Conservation (phyloP, 2,888 invertebrate species). For the Torymus texanus region DNA sequence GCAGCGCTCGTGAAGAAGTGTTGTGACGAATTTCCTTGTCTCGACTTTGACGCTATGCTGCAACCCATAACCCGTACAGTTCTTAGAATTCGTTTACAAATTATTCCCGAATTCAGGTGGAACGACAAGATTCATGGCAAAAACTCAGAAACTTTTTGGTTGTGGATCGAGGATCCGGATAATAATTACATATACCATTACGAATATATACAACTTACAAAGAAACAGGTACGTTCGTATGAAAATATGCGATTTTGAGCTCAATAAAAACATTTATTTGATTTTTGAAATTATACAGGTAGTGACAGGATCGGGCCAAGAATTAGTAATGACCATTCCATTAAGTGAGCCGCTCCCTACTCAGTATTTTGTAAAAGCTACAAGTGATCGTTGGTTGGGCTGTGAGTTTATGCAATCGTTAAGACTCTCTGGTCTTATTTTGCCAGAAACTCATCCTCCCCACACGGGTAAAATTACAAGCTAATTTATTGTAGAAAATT, state of each 20-base stretch:
- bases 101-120: constrained; percentile 88
- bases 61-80: constrained; percentile 98
- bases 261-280: not conserved
- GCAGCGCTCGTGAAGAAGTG: constrained; percentile 88
- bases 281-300: constrained; percentile 58
- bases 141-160: constrained; percentile 93
- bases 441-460: constrained; percentile 94
- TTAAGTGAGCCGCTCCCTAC: constrained; percentile 92
- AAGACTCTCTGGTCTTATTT: constrained; percentile 89
- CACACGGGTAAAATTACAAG: constrained; percentile 82
- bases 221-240: constrained; percentile 80
- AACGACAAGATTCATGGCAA: constrained; percentile 93
- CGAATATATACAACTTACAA: constrained; percentile 91
- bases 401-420: constrained; percentile 79
- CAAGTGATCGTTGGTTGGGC: constrained; percentile 90
- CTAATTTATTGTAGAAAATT: too few relatives aligned
- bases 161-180: constrained; percentile 98
- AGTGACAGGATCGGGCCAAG: constrained; percentile 84
- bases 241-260: too few relatives aligned
- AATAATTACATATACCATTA: constrained; percentile 96
- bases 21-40: constrained; percentile 88
- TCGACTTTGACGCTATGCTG: constrained; percentile 88
- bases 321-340: constrained; percentile 96
- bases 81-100: constrained; percentile 86
- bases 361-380: constrained; percentile 92